phyloP scores from a whole-genome alignment of 2,113 vertebrate genomes.

The Limanda limanda region DNA sequence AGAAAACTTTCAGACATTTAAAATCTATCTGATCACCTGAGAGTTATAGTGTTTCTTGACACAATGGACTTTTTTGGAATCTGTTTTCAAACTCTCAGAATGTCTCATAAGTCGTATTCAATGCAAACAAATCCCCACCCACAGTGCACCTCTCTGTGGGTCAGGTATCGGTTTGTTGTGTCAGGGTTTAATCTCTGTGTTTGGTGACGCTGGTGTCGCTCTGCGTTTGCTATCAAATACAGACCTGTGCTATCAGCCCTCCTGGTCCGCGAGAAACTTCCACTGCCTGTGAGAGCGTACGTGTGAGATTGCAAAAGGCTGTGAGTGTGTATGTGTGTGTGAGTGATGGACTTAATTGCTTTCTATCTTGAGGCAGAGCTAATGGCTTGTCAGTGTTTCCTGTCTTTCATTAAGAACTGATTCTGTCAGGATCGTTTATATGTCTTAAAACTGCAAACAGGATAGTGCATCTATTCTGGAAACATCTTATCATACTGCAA shows the following conservation, averaged over 20 bases:
- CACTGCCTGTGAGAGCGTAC: neutral
- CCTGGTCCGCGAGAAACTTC: constrained; percentile 35
- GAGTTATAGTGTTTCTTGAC: neutral
- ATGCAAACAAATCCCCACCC: neutral
- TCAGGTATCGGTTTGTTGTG: constrained; percentile 47
- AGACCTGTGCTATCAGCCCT: constrained; percentile 24
- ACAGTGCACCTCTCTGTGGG: neutral
- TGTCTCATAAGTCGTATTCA: neutral
- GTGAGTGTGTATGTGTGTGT: neutral
- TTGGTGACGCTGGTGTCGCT: constrained; percentile 41
- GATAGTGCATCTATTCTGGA: neutral
- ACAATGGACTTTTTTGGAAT: no score
- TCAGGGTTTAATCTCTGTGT: constrained; percentile 35
- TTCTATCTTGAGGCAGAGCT: constrained; percentile 11
- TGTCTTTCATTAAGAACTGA: constrained; percentile 21
- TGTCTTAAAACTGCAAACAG: neutral
- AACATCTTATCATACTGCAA: neutral
- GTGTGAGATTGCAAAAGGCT: neutral
- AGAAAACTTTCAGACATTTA: neutral
- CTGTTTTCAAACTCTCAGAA: neutral
- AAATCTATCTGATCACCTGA: neutral
- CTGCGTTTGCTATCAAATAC: constrained; percentile 58
- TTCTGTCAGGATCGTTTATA: neutral
- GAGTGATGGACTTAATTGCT: constrained; percentile 26
- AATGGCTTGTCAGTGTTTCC: constrained; percentile 38